Base-by-base conservation (phyloP, 1,140 invertebrate genomes). In the Drosophila nigromelanica region DNA sequence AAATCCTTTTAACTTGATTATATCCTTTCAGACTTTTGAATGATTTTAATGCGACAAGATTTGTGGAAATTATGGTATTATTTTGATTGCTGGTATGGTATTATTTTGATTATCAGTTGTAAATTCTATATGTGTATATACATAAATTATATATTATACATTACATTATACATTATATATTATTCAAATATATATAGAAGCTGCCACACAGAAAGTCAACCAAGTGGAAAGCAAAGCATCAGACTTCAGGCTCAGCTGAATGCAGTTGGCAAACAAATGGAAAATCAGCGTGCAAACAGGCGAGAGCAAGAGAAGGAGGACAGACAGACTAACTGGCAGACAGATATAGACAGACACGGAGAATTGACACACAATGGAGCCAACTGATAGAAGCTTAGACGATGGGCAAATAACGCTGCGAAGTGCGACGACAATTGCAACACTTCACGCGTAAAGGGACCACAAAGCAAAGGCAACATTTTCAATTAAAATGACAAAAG, bases 401-500 rank as follows among this genome's bases (percentile, higher is more conserved):
- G 66, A 48, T 60, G 58, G 35, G 39, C 56, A 73, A 69, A 73
- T 62, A 69, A 55, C 54, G 40, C 5, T 55, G 64, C 24, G 4
- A 62, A 69, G 58, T 61, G 56, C 71, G 66, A 52, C 50, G 40
- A 71, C 59, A 70, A 74, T 70, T 74, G 72, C 59, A 61, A 27
- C 18, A 42, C 35, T 55, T 47, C 15, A 66, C 54, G 66, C 54
- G 52, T 39, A 59, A 51, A 6, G n/a, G 39, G 47, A 15, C 54
- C 35, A 51, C 50, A 66, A 58, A 51, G 63, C 54, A 39, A 35
- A 5, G 56, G 35, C 55, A 76, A 50, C 37, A 69, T 73, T 85
- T 85, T 85, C 80, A 85, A 85, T 85, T 85, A 85, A 85, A 85
- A 85, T 85, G 58, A 85, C 76, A 85, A 85, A 71, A 68, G 76